phyloP scores from a whole-genome alignment of 2,797 vertebrate genomes.

The Danio albolineatus region DNA sequence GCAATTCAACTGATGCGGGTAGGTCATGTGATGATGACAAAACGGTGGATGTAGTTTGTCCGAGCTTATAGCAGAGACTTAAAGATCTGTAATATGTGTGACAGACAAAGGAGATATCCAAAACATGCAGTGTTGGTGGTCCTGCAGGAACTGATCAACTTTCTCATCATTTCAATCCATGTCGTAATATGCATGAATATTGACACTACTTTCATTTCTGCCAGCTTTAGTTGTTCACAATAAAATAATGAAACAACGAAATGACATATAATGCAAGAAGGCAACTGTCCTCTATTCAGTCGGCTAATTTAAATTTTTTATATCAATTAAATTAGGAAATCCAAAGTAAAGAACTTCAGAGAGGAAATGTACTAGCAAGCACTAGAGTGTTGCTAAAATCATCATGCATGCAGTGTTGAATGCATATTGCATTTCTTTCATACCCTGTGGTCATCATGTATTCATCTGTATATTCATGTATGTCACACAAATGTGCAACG shows the following conservation, averaged over 20 bases:
- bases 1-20: too few relatives aligned
- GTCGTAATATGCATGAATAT: too few relatives aligned
- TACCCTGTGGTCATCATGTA: slow-evolving; percentile 6
- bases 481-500: not conserved
- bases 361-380: not conserved
- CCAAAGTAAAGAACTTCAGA: not conserved
- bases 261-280: not conserved
- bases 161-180: too few relatives aligned
- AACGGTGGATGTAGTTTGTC: too few relatives aligned
- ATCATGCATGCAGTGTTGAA: not conserved
- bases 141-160: too few relatives aligned
- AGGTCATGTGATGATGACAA: too few relatives aligned
- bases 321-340: not conserved
- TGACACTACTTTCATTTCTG: not conserved
- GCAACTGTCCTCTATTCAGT: not conserved
- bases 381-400: not conserved
- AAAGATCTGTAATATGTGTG: too few relatives aligned
- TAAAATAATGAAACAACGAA: not conserved
- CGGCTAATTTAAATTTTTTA: not conserved
- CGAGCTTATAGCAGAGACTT: too few relatives aligned
- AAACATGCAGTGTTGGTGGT: too few relatives aligned
- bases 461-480: slow-evolving; percentile 15
- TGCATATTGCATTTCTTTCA: slow-evolving; percentile 8
- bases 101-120: too few relatives aligned
- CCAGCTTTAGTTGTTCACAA: not conserved